These are phyloP conservation scores for Amitus sp. DNA, from an alignment of 2,888 invertebrate genomes.

Conservation along the genomic window DNA sequence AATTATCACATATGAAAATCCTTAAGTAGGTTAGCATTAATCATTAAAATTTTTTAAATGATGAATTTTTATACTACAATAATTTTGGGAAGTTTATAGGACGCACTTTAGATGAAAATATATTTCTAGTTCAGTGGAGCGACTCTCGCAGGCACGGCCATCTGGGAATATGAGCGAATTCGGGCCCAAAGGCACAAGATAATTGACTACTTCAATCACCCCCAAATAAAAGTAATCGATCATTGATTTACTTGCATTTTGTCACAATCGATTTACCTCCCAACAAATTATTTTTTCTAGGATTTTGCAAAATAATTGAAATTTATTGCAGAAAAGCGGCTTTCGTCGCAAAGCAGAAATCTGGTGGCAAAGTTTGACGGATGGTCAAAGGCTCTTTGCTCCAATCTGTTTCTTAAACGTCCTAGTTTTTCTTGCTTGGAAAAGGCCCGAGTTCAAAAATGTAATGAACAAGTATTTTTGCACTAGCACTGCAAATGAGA, in stretches of 20 bases:
- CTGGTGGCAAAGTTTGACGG: conserved; percentile 79
- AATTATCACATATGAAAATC: too few relatives aligned
- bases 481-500: conserved; percentile 73
- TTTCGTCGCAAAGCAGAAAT: conserved; percentile 59
- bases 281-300: neutral
- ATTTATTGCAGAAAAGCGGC: conserved; percentile 48
- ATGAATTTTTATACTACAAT: conserved; percentile 4
- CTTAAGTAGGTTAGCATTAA: neutral
- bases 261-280: neutral
- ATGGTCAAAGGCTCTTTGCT: conserved; percentile 81
- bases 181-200: conserved; percentile 52
- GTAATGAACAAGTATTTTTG: conserved; percentile 88
- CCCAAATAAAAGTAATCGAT: conserved; percentile 42
- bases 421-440: conserved; percentile 85
- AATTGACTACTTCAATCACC: conserved; percentile 43
- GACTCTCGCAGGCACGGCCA: conserved; percentile 79
- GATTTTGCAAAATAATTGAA: too few relatives aligned
- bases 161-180: conserved; percentile 88
- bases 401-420: conserved; percentile 83
- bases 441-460: conserved; percentile 75
- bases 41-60: neutral
- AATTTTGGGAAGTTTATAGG: too few relatives aligned
- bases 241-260: neutral
- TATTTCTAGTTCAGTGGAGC: conserved; percentile 73
- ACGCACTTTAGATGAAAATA: too few relatives aligned